These are phyloP conservation scores for Parelbella ahira DNA, from an alignment of 2,888 invertebrate genomes.

Conservation along the genomic window DNA sequence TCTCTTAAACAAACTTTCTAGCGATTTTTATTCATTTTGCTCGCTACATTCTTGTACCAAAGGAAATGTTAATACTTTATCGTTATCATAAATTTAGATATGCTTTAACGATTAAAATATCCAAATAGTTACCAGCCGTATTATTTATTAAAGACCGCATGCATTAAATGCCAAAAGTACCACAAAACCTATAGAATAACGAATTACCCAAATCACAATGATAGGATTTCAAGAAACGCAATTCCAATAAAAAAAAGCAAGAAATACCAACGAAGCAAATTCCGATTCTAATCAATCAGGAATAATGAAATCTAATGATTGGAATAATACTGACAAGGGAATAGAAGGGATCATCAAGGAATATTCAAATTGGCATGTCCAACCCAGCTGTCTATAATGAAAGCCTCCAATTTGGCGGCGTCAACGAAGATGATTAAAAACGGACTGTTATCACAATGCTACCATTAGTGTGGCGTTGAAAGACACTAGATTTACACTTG, in stretches of 20 bases:
- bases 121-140: too few species aligned
- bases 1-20: background rate
- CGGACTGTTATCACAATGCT: constrained; percentile 44
- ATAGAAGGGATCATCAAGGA: constrained; percentile 19
- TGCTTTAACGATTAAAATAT: too few species aligned
- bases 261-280: too few species aligned
- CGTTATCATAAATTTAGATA: too few species aligned
- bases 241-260: too few species aligned
- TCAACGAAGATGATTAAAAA: constrained; percentile 58
- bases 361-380: constrained; percentile 30
- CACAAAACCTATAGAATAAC: too few species aligned
- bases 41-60: too few species aligned
- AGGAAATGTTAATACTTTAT: too few species aligned
- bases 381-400: constrained; percentile 44
- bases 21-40: background rate
- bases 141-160: too few species aligned
- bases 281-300: constrained; percentile 16
- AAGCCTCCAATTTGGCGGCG: constrained; percentile 44
- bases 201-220: too few species aligned
- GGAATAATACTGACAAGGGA: constrained; percentile 16
- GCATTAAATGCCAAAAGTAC: too few species aligned
- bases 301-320: constrained; percentile 18
- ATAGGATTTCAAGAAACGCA: too few species aligned
- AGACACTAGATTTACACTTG: constrained; percentile 32
- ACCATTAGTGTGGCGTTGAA: constrained; percentile 45